These are phyloP conservation scores for Epinephelus lanceolatus DNA, from an alignment of 2,113 vertebrate species.

Conservation along the genomic window DNA sequence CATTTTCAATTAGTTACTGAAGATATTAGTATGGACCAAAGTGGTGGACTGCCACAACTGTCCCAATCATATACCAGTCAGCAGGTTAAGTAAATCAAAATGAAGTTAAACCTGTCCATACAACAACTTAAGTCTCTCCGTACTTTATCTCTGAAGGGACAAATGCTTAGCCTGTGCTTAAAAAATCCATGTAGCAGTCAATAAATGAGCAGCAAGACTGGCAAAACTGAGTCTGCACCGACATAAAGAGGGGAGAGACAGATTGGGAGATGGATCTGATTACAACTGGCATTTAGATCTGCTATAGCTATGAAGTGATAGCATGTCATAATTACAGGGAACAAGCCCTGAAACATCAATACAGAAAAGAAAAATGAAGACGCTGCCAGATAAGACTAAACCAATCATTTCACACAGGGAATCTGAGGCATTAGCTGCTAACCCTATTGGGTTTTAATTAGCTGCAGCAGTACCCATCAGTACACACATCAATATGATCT, in stretches of 20 bases:
- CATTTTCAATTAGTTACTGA: not conserved
- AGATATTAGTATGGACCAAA: not conserved
- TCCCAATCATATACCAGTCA: not conserved
- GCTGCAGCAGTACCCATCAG: slow-evolving; percentile 58
- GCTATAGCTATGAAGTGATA: slow-evolving; percentile 43
- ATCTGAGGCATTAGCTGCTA: slow-evolving; percentile 44
- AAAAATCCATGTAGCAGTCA: slow-evolving; percentile 25
- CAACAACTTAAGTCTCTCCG: not conserved
- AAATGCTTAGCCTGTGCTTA: not conserved
- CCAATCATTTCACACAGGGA: slow-evolving; percentile 52
- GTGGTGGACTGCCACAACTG: not conserved
- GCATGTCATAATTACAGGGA: slow-evolving; percentile 58
- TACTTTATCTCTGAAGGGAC: slow-evolving; percentile 4
- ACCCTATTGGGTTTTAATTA: slow-evolving; percentile 70
- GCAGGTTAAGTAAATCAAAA: not conserved
- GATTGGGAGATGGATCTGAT: slow-evolving; percentile 41
- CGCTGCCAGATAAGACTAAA: slow-evolving; percentile 43
- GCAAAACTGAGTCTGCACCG: slow-evolving; percentile 12
- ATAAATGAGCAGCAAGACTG: slow-evolving; percentile 29
- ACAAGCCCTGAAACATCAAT: slow-evolving; percentile 37
- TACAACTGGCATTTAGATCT: slow-evolving; percentile 49
- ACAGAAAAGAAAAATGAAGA: slow-evolving; percentile 30
- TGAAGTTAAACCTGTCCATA: not conserved
- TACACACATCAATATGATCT: slow-evolving; percentile 65
- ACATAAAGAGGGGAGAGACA: slow-evolving; percentile 1